Evolutionary conservation across 2,888 invertebrate genomes (phyloP), one percentile per base, ranked within the genome.

Genomic region (Tinea trinotella): DNA sequence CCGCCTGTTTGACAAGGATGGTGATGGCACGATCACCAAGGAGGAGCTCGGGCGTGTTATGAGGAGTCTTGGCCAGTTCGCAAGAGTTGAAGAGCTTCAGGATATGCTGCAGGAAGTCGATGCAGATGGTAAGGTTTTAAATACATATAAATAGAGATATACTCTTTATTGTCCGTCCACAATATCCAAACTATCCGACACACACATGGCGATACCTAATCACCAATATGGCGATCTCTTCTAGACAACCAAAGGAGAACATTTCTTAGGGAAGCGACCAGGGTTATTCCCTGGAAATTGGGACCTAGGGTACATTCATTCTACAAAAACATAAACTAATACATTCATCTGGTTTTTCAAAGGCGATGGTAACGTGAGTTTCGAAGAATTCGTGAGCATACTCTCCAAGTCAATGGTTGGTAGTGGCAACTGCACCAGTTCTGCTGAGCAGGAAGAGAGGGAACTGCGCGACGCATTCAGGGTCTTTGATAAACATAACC

Each of bases 401-500:
- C 88, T 92, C 5, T 93, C 93, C 53, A 91, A 93, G 68, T 92
- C 92, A 64, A 88, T 89, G 64, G 90, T 90, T 10, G 90, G 90
- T 12, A 88, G 87, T 34, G 90, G 90, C 3, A 87, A 81, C 18
- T 86, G 87, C 19, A 88, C 89, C 56, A 89, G 89, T 30, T 89
- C 90, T 0, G 90, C 91, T 0, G 93, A 93, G 66, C 93, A 94
- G 67, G 94, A 94, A 70, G 94, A 94, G 67, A 89, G 93, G 56
- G 94, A 94, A 64, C 76, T 94, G 7, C 82, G 95, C 17, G 96
- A 96, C 69, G 95, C 95, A 5, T 95, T 96, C 76, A 87, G 95
- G 59, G 95, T 95, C 13, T 96, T 96, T 68, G 96, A 96, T 73
- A 96, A 96, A 65, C 95, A 95, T 67, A 95, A 95, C 77, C 88